Percentiles rank a stretch among this genome's conserved stretches.
Evolutionary conservation across 2,888 invertebrate genomes (phyloP).

Genomic region (Emmelina monodactyla): DNA sequence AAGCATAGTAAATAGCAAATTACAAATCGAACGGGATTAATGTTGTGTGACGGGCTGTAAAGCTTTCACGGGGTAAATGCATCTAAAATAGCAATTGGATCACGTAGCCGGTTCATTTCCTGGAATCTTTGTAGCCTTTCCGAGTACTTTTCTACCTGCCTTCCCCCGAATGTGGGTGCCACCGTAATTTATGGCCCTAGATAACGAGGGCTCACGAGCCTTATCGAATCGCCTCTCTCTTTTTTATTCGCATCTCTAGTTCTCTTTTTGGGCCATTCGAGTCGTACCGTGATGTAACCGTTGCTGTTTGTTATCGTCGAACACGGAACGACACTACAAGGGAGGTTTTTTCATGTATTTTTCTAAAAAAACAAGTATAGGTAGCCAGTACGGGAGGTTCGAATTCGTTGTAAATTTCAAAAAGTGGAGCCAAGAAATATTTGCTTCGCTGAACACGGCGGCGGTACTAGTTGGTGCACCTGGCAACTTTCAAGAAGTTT

Average conservation of each 20-base stretch:
- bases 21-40: conserved; percentile 18
- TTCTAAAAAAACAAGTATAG: background rate
- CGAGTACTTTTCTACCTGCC: conserved; percentile 39
- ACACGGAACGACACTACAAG: background rate
- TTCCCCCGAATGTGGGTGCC: conserved; percentile 48
- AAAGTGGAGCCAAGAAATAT: too few species aligned
- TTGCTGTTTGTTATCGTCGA: conserved; percentile 1
- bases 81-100: conserved; percentile 63
- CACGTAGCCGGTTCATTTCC: conserved; percentile 63
- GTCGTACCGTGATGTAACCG: conserved; percentile 30
- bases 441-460: too few species aligned
- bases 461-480: too few species aligned
- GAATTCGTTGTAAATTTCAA: too few species aligned
- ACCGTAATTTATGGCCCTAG: conserved; percentile 60
- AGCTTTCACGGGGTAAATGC: conserved; percentile 44
- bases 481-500: background rate
- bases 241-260: conserved; percentile 47
- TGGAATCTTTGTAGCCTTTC: conserved; percentile 44
- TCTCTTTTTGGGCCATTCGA: conserved; percentile 55
- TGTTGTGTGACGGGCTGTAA: conserved; percentile 29
- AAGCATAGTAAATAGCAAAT: too few species aligned
- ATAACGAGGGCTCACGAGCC: conserved; percentile 61
- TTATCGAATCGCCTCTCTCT: conserved; percentile 54
- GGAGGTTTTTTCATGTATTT: background rate
- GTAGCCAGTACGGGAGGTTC: too few species aligned